Evolutionary conservation across 1,140 invertebrate species (phyloP), one percentile per base, ranked within the genome.

Genomic region (Schlechtendalia chinensis): DNA sequence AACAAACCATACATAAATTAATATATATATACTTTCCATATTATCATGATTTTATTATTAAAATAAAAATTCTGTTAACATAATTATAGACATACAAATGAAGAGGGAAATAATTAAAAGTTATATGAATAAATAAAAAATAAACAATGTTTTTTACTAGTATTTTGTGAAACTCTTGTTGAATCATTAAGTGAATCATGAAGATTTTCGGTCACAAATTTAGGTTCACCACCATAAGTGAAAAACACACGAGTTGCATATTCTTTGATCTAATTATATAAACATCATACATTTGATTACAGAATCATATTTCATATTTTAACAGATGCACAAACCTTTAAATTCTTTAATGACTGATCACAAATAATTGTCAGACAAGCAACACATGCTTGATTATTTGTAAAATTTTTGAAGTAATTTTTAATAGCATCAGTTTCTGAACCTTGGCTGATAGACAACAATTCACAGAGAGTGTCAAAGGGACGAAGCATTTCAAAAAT

Each of bases 171-270:
- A 71, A 54, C 5, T 81, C 67, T 39, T 81, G 79, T 47, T 24
- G 45, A 27, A 29, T 61, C 58, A 63, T 79, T 29, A 16, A 58
- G 24, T 81, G 82, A 19, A n/a, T 47, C 32, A 6, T 80, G 50
- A 0, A 53, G 19, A 65, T 45, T 72, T 69, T 81, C 67, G 11
- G 77, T 45, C 17, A 80, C 81, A 22, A 83, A 56, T 81, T 85
- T 85, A 10, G 88, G 89, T 83, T 96, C 94, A 16, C 93, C 93
- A 50, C 96, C 96, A 86, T 96, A 97, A 80, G 96, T 86, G 84
- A 98, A 96, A 85, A 98, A 97, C 0, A 96, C 96, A 84, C 94
- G 90, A 1, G 93, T 93, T 5, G 96, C 96, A 91, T 93, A 94
- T 83, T 97, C 93, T 58, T 91, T 89, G 0, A 91, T 85, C 88